Base-by-base conservation (phyloP, 1,140 invertebrate genomes). In the Orussus abietinus region DNA sequence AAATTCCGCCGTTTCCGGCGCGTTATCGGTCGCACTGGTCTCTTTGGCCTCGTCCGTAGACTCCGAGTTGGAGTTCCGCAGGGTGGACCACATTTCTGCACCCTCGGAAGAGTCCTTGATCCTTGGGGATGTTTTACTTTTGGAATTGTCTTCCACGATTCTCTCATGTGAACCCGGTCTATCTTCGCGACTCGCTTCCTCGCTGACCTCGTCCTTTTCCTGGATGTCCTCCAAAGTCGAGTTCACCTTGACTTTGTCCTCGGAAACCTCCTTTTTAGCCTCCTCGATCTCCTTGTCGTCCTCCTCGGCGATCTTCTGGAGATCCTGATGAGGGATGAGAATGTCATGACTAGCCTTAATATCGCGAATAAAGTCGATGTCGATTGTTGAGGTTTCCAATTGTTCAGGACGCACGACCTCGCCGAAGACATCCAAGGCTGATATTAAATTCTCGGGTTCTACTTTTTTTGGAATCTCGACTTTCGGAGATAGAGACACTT, bases 241-340 rank as follows among this genome's bases (percentile, higher is more conserved):
- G 10, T 21, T 5, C 1, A 25, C n/a, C 1, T 20, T 13, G 4
- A 32, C 2, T 19, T 39, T 31, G 0, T 31, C 13, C 6, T 53
- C 42, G 10, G 21, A 25, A 28, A 29, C 21, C 5, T 37, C 43
- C 25, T 51, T 53, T 21, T 56, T 49, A 10, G 46, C 46, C 3
- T 47, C 49, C n/a, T 53, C 49, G 1, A 14, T 20, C 11, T 45
- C 51, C n/a, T 47, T 46, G 5, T 57, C 41, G n/a, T 36, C 48
- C 31, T 66, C 67, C 14, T 69, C 68, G 4, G 58, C 55, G 17
- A 69, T 67, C 5, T 41, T 47, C 2, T 49, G 52, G 4, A 69
- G 51, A 45, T 69, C 57, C 14, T 65, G 51, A 18, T 45, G 48
- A 4, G 42, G 0, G 1, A 57, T 45, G 4, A 51, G 12, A 19